phyloP scores from a whole-genome alignment of 2,888 invertebrate species.

The Agrypnus murinus region DNA sequence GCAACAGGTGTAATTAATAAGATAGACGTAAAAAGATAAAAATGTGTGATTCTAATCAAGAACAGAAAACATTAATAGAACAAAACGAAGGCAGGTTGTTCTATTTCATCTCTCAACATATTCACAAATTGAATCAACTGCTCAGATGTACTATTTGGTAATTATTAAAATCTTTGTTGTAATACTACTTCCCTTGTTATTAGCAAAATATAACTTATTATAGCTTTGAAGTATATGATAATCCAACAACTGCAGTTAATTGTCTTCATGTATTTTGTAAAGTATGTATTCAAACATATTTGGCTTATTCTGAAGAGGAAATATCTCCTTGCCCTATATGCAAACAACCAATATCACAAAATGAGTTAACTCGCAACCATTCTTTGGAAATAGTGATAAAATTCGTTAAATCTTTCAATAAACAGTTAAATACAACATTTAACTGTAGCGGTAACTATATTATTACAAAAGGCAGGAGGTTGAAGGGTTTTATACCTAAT shows the following conservation, averaged over 20 bases:
- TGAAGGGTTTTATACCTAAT: too few relatives aligned
- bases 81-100: constrained; percentile 22
- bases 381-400: neutral
- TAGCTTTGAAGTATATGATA: constrained; percentile 52
- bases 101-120: constrained; percentile 27
- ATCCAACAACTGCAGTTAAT: constrained; percentile 45
- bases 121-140: constrained; percentile 34
- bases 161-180: constrained; percentile 5
- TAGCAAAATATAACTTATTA: constrained; percentile 11
- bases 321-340: constrained; percentile 33
- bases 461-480: too few relatives aligned
- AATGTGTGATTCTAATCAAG: constrained; percentile 6
- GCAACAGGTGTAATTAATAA: too few relatives aligned
- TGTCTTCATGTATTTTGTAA: constrained; percentile 54
- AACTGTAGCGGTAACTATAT: constrained; percentile 15
- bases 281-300: constrained; percentile 49
- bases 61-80: neutral
- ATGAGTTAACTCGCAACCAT: neutral
- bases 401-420: constrained; percentile 10
- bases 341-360: constrained; percentile 7
- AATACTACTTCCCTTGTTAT: neutral
- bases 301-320: constrained; percentile 7
- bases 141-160: constrained; percentile 56
- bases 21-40: too few relatives aligned
- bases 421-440: neutral